Evolutionary conservation across 2,113 vertebrate species (phyloP), one percentile per base, ranked within the genome.

Genomic region (Pleuronectes platessa): DNA sequence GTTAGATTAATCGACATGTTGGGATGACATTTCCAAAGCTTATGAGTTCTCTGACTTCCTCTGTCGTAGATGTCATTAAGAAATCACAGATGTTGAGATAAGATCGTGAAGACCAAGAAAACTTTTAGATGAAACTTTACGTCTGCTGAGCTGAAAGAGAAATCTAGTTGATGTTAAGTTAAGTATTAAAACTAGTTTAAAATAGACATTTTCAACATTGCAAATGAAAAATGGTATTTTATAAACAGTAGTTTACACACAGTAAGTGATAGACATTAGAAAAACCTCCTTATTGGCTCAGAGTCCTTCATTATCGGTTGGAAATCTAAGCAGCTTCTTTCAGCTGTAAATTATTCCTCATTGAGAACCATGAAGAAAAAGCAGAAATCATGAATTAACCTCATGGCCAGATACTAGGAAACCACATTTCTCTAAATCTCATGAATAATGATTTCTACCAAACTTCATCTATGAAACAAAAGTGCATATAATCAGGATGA

Each of bases 331-430:
- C 49, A 40, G 31, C 5, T 31, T 26, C 31, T 20, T 37, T 10
- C 9, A 37, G 35, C 35, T 2, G 1, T 37, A 37, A 8, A 10
- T 37, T 10, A 37, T 37, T 37, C 35, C 35, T 37, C 8, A 37
- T 8, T 37, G 8, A 31, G 31, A 31, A 31, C 31, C 27, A 31
- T 31, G 31, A 37, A 37, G 35, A 37, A 2, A 37, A 37, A 37
- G 8, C 35, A 37, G 35, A 35, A 78, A 35, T 6, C 35, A 20
- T 2, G 4, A 47, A 27, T 6, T 68, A 59, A 82, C 68, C 65
- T 84, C 21, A 35, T 10, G 62, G 62, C 55, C 18, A 45, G 63
- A 70, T 58, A 74, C 64, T n/a, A 11, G 40, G 13, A 76, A 79
- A 54, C 21, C 18, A 2, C 18, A 35, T 62, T 61, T 70, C 20